phyloP scores from a whole-genome alignment of 2,113 vertebrate species.

The Eulemur macaco region DNA sequence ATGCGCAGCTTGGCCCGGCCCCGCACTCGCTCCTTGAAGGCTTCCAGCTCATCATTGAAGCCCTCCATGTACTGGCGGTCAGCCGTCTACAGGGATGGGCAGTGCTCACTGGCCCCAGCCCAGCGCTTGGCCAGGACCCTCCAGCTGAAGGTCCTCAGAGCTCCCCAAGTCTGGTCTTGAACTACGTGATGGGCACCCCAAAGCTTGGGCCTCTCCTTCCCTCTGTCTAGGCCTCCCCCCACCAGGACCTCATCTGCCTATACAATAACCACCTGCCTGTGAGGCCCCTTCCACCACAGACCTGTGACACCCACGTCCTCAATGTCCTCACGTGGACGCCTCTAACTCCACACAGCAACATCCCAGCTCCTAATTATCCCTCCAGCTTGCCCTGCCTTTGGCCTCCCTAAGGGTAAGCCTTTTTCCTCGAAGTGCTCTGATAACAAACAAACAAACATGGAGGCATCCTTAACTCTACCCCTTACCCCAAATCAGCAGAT shows the following conservation, averaged over 20 bases:
- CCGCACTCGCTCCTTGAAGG: constrained; percentile 93
- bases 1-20: constrained; percentile 92
- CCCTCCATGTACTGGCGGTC: constrained; percentile 97
- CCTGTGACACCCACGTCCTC: background rate
- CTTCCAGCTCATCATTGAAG: constrained; percentile 94
- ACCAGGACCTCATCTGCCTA: fast-evolving
- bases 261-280: too few species aligned
- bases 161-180: background rate
- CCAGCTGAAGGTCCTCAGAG: background rate
- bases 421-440: background rate
- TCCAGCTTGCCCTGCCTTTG: background rate
- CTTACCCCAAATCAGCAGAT: background rate
- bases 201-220: background rate
- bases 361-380: fast-evolving
- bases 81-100: constrained; percentile 83
- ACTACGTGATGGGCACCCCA: too few species aligned
- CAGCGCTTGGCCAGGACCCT: background rate
- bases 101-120: background rate
- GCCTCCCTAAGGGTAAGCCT: too few species aligned
- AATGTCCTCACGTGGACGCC: fast-evolving
- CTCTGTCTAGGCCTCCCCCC: background rate
- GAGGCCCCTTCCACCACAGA: fast-evolving
- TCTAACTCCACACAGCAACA: background rate
- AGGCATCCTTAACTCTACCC: background rate
- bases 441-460: background rate